Evolutionary conservation across 2,888 invertebrate species (phyloP).

Genomic region (Callosobruchus maculatus): DNA sequence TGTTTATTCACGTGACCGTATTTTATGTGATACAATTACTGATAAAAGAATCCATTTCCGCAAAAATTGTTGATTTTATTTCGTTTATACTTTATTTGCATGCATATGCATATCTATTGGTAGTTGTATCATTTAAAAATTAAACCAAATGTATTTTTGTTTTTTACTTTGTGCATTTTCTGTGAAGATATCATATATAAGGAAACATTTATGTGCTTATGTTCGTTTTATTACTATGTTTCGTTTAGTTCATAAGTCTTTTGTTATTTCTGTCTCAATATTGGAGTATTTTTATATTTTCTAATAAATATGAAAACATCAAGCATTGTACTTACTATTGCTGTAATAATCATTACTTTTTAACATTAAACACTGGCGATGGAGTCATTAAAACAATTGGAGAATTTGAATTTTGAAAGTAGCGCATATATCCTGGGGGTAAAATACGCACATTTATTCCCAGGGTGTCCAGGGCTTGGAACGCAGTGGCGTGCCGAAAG

Average conservation of each 20-base stretch:
- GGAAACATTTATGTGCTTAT: background rate
- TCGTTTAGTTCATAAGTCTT: background rate
- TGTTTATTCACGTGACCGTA: background rate
- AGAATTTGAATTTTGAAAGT: no score
- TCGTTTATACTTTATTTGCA: background rate
- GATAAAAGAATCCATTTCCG: background rate
- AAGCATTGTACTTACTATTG: no score
- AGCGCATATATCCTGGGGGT: no score
- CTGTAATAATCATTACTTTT: no score
- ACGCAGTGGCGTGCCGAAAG: no score
- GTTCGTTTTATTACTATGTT: background rate
- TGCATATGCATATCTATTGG: no score
- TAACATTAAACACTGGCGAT: no score
- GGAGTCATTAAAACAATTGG: no score
- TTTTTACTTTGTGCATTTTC: background rate
- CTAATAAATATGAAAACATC: background rate
- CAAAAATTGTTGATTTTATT: background rate
- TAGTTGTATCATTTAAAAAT: background rate
- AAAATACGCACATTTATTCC: no score
- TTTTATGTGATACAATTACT: background rate
- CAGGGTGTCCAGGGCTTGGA: no score
- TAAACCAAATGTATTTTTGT: background rate
- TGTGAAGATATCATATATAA: background rate
- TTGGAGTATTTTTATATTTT: background rate
- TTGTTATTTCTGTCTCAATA: background rate